Base-by-base conservation (phyloP, 35 echinoderm and acorn worm genomes). In the Ophiothrix spiculata region DNA sequence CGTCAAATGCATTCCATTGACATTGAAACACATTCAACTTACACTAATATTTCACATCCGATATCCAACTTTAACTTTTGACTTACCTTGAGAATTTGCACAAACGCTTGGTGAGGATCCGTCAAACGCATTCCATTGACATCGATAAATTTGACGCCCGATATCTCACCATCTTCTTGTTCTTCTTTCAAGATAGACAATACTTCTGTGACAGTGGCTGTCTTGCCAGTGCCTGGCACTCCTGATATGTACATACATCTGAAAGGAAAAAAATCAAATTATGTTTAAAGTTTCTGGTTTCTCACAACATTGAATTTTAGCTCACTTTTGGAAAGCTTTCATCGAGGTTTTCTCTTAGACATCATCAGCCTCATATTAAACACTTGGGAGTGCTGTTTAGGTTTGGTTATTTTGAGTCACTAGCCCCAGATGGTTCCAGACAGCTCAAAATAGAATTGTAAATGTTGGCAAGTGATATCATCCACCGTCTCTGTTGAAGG, bases 161-260 rank as follows among this genome's bases (percentile, higher is more conserved):
- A 86, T 75, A 93, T 75, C 39, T 85, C 49, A 1, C 85, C 93
- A 15, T 90, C 73, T 25, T 94, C 82, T 36, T 77, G 81, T n/a
- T 89, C 91, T 56, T 81, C 37, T 39, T 80, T 89, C 4, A 99
- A 84, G 34, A 79, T 77, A 6, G 88, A 76, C 49, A 99, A 46
- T 49, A 99, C 89, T 32, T 93, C 96, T 88, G 88, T 89, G 28
- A 94, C 90, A 0, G 96, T 99, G 28, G 96, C 96, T 1, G 96
- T 99, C 83, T 99, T 99, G 0, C 96, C 96, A 21, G 96, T 99
- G 1, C 96, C 96, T 54, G 96, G 96, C 12, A 99, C 96, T 13
- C 96, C 96, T 39, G 96, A 99, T 19, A 99, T 91, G 46, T 99
- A 99, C 91, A 99, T 87, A 75, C 96, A 99, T 17, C 96, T 99